Base-by-base conservation (phyloP, 2,797 vertebrate species). In the Fundulus diaphanus region DNA sequence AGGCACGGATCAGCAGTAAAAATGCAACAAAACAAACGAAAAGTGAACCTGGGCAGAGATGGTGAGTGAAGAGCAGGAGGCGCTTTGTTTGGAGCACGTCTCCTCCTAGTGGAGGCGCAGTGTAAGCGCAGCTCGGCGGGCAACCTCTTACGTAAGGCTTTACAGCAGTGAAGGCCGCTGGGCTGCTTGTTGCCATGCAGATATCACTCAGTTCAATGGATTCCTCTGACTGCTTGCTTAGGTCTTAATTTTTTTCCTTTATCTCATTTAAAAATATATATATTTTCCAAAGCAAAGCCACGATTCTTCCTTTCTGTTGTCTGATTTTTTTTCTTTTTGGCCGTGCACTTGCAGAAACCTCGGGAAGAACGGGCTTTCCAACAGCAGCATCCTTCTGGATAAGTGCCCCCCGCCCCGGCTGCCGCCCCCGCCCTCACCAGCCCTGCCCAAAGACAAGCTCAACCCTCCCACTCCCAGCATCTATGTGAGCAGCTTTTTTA, bases 391-490 rank as follows among this genome's bases (percentile, higher is more conserved):
- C 94, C 97, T 99, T 88, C 93, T 99, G 89, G 97, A 98, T 91
- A 99, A 98, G 96, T 98, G 98, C 95, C 98, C 98, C 77, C 98
- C 98, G 80, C 98, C 98, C 87, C 96, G 97, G 91, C 95, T 97
- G 90, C 98, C 97, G n/a, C 95, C 96, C 85, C 96, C 97, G 73
- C 98, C 98, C 0, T 96, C 96, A 85, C 98, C 98, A 88, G 95
- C 94, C 92, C 96, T 99, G 95, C 97, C 98, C 96, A 99, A 98
- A 96, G 98, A 99, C 95, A 99, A 99, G 92, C 95, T 99, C 93
- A 99, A 99, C 95, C 98, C 98, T 85, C 98, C 98, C 90, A 99
- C 98, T 73, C 98, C 98, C 90, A 99, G 98, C 96, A 99, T 99
- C 95, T 99, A 99, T 88, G 98, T 99, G 93, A 98, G 98, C 63